Evolutionary conservation across 2,113 vertebrate genomes (phyloP), one percentile per base, ranked within the genome.

Genomic region (Eurypyga helias): DNA sequence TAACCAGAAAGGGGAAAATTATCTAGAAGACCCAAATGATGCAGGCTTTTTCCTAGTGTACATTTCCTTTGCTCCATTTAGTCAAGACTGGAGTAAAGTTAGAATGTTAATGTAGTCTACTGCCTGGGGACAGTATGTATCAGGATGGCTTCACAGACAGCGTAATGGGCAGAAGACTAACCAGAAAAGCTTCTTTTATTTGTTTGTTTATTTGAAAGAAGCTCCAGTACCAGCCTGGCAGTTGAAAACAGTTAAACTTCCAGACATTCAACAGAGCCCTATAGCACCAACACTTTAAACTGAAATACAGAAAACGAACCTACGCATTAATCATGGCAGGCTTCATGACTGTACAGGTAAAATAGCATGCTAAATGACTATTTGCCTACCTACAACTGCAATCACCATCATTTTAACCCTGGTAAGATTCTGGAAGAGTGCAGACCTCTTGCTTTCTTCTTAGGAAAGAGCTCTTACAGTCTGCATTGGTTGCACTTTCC

Each of bases 401-500:
- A 49, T 70, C 52, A 85, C 61, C 45, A 24, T 93, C 89, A 94
- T 95, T 97, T 82, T 89, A 94, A 85, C 61, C 48, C 52, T 65
- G 54, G 21, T 87, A 79, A 85, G 52, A 45, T 82, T 46, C 78
- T 93, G 54, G 57, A 89, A 58, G 61, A 89, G 52, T 36, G 21
- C 34, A 79, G 49, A 76, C 15, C 48, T 94, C 81, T 95, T 94
- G 31, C 34, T 79, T 89, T 83, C 83, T 89, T 82, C 71, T 85
- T 81, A 62, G 64, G 77, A 90, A 92, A 93, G 76, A 89, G 60
- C 58, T 90, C 58, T 90, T 80, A 21, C 4, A 77, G 54, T 66
- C 57, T 79, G 52, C 49, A 28, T 49, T 72, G 89, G 48, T 89
- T 82, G 58, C 45, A n/a, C 61, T 91, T 89, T 71, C 34, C 61